phyloP scores from a whole-genome alignment of 2,888 invertebrate species.

The Torymus aiolomorphi region DNA sequence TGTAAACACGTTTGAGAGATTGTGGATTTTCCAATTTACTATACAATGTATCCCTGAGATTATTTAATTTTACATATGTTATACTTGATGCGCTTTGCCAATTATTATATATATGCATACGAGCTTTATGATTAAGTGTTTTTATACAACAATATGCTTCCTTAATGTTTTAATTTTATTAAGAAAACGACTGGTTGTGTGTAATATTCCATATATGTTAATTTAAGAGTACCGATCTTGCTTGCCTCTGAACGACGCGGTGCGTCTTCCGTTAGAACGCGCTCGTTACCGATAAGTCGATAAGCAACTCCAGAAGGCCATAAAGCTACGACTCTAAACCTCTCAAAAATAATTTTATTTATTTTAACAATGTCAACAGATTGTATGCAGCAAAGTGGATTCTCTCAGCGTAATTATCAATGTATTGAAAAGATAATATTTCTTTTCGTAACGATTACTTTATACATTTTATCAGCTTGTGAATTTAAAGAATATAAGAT shows the following conservation, averaged over 20 bases:
- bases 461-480: no score
- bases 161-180: background rate
- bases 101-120: background rate
- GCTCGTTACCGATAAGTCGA: no score
- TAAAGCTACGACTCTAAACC: no score
- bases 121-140: conserved; percentile 1
- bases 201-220: conserved; percentile 27
- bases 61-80: conserved; percentile 16
- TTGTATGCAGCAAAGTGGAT: no score
- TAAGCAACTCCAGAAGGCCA: no score
- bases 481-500: no score
- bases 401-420: no score
- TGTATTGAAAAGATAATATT: no score
- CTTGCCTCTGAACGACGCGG: conserved; percentile 31
- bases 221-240: conserved; percentile 10
- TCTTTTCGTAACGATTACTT: no score
- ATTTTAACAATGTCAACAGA: no score
- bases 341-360: no score
- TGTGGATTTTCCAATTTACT: conserved; percentile 25
- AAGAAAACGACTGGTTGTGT: conserved; percentile 36
- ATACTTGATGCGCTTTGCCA: conserved; percentile 2
- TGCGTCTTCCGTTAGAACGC: background rate
- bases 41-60: conserved; percentile 4
- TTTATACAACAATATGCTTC: conserved; percentile 27
- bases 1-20: conserved; percentile 29